These are phyloP conservation scores for Deilephila elpenor DNA, from an alignment of 2,888 invertebrate species.

Conservation along the genomic window DNA sequence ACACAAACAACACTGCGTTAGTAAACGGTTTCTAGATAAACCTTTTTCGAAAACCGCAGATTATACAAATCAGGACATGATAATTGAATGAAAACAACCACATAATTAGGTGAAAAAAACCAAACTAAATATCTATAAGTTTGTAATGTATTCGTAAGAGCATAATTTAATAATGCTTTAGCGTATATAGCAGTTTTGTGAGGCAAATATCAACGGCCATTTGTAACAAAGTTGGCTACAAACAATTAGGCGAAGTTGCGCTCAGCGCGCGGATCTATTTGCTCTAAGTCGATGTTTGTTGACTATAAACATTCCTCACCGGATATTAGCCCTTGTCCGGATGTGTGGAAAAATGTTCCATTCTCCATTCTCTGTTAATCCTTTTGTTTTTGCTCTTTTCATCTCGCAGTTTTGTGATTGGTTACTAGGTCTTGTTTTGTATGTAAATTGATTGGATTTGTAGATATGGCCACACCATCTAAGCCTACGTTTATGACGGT, in stretches of 20 bases:
- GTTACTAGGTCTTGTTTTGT: constrained; percentile 34
- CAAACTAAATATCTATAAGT: not conserved
- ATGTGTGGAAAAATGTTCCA: constrained; percentile 64
- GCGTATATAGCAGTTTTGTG: constrained; percentile 13
- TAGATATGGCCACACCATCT: no score
- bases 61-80: no score
- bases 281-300: constrained; percentile 70
- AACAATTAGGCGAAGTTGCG: constrained; percentile 72
- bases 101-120: not conserved
- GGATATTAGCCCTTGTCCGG: constrained; percentile 79
- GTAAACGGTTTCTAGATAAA: no score
- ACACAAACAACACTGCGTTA: not conserved
- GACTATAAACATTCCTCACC: constrained; percentile 71
- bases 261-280: constrained; percentile 67
- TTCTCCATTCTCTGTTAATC: constrained; percentile 29
- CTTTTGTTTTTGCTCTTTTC: constrained; percentile 30
- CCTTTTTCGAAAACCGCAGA: no score
- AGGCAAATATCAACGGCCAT: constrained; percentile 40
- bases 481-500: no score
- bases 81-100: no score
- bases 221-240: constrained; percentile 66
- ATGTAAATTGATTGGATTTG: no score
- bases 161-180: constrained; percentile 22
- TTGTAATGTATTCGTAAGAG: not conserved
- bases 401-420: constrained; percentile 40